phyloP scores from a whole-genome alignment of 1,140 invertebrate species.

The Drepana arcuata region DNA sequence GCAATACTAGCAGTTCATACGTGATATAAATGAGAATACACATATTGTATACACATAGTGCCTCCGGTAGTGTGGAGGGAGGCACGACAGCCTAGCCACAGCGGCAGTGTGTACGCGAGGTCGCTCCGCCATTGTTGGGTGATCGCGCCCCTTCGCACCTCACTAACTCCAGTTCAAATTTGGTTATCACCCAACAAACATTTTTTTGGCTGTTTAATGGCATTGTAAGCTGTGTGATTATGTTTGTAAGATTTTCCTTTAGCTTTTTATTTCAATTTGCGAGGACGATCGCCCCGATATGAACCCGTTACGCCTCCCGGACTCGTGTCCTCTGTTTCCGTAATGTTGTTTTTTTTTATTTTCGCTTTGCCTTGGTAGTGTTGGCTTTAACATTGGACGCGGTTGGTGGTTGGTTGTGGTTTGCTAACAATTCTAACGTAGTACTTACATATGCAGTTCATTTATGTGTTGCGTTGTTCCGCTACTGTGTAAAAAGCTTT shows the following conservation, averaged over 20 bases:
- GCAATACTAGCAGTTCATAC: no score
- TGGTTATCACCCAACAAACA: slow-evolving; percentile 62
- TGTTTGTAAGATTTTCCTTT: slow-evolving; percentile 49
- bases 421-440: slow-evolving; percentile 69
- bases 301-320: slow-evolving; percentile 52
- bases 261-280: slow-evolving; percentile 26
- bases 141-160: slow-evolving; percentile 38
- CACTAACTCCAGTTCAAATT: slow-evolving; percentile 34
- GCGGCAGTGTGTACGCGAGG: slow-evolving; percentile 51
- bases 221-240: slow-evolving; percentile 63
- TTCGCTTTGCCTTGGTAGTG: slow-evolving; percentile 68
- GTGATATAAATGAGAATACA: no score
- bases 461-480: slow-evolving; percentile 46
- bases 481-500: slow-evolving; percentile 38
- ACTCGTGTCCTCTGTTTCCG: slow-evolving; percentile 65
- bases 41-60: no score
- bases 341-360: slow-evolving; percentile 67
- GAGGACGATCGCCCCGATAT: background rate
- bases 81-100: no score
- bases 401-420: slow-evolving; percentile 56
- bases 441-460: slow-evolving; percentile 30
- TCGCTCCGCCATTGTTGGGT: slow-evolving; percentile 49
- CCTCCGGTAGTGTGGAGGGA: no score
- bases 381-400: slow-evolving; percentile 62
- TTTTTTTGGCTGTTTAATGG: slow-evolving; percentile 57